Evolutionary conservation across 2,113 vertebrate species (phyloP), one percentile per base, ranked within the genome.

Genomic region (Coreoperca whiteheadi): DNA sequence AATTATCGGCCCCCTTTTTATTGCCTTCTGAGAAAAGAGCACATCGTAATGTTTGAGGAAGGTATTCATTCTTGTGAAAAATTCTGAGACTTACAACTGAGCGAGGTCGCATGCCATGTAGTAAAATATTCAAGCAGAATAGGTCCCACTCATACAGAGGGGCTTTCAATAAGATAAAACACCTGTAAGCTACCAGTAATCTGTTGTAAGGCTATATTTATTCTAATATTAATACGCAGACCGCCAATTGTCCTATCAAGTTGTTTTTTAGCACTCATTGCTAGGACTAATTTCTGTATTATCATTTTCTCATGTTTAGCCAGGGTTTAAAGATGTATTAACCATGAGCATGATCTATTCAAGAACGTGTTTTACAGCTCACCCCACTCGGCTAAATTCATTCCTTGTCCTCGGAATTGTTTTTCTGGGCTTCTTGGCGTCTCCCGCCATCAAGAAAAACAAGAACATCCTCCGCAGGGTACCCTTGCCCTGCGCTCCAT

Each of bases 381-480:
- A 30, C 21, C 69, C 54, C 21, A 59, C 32, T 37, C 10, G 0
- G 63, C 48, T 79, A 32, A 69, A 46, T 48, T 59, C 37, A 75
- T 51, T 70, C 16, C 20, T 30, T 10, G 57, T 15, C 34, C 30
- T 81, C 32, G 77, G 48, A 75, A 86, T 80, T 67, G 77, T 83
- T 71, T 86, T 60, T 25, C 46, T n/a, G 25, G 71, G 63, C 56
- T 74, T 65, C n/a, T 75, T 73, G 60, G 68, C 8, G 16, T 34
- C 79, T 76, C 25, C 72, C 53, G 72, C 23, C 5, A 41, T 82
- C 16, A 88, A 61, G 18, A 41, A 80, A 86, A 74, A 89, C 63
- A 74, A 82, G 83, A 78, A 73, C 69, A 57, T 72, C 46, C 28
- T 77, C 82, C 68, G 72, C 2, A 9, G 67, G 73, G 85, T 85